Base-by-base conservation (phyloP, 2,797 vertebrate genomes). In the Oreortyx pictus region DNA sequence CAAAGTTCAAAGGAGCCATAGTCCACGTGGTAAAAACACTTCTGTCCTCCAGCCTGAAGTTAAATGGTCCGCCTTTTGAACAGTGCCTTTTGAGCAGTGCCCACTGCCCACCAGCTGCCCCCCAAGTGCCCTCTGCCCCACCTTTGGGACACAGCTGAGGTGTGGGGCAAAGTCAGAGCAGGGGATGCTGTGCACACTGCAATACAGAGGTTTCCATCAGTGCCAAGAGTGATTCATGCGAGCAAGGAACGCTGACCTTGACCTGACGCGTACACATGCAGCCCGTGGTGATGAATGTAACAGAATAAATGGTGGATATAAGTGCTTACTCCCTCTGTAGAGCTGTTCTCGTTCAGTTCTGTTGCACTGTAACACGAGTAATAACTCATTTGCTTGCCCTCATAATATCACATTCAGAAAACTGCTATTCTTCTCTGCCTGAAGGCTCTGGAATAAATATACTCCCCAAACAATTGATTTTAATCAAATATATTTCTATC, bases 161-260 rank as follows among this genome's bases (percentile, higher is more conserved):
- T 37, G 25, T 3, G 56, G 78, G 39, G 14, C 72, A 11, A 60
- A 17, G 56, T 2, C 0, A 8, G 27, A 68, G 72, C 61, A 54
- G 47, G 4, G 61, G 75, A n/a, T n/a, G 61, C 10, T 22, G 37
- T 78, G 43, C 79, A 20, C 0, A 0, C 79, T 25, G 70, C 54
- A 50, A 39, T 56, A 60, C 49, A 64, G 41, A 52, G 84, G 27
- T 80, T 94, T 94, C 79, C 94, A 92, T 92, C 82, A 90, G 93
- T 35, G 2, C 33, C n/a, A 68, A 68, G 80, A 87, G 82, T 82
- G 81, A 93, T 95, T 92, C 89, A 86, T 94, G 93, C 49, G 54
- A 95, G 44, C 83, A 80, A 88, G 83, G 88, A 91, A 80, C 46
- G 0, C 47, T 88, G 94, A 91, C 96, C 96, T 96, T 96, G 96